Evolutionary conservation across 1,140 invertebrate species (phyloP).

Genomic region (Aradophagus sp.): DNA sequence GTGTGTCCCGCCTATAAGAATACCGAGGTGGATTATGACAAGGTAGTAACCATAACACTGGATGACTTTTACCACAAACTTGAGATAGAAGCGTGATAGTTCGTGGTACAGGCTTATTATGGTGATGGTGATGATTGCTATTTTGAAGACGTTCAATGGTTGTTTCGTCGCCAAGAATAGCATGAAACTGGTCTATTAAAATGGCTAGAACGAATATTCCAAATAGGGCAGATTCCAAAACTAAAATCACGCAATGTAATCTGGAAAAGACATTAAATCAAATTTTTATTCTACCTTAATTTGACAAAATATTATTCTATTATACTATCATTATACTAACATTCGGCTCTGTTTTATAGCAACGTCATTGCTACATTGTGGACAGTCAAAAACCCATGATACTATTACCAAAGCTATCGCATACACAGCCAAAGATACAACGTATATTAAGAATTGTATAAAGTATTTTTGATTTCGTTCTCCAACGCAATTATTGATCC

Average conservation of each 20-base stretch:
- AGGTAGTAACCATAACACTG: conserved; percentile 80
- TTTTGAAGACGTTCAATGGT: conserved; percentile 86
- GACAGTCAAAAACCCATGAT: conserved; percentile 85
- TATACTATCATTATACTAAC: too few species aligned
- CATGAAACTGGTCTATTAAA: conserved; percentile 90
- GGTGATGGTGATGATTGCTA: conserved; percentile 79
- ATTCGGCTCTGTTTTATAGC: conserved; percentile 83
- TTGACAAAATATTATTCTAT: too few species aligned
- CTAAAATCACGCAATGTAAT: conserved; percentile 88
- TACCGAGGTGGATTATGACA: conserved; percentile 76
- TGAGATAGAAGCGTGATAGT: conserved; percentile 83
- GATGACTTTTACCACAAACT: conserved; percentile 86
- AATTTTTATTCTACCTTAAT: too few species aligned
- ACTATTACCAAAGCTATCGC: conserved; percentile 89
- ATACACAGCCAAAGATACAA: conserved; percentile 83
- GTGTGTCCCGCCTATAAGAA: conserved; percentile 76
- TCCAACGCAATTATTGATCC: conserved; percentile 96
- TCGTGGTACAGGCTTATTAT: conserved; percentile 74
- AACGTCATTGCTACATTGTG: conserved; percentile 80
- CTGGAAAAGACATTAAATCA: conserved; percentile 75
- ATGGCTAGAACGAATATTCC: conserved; percentile 93
- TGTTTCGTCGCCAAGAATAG: conserved; percentile 88
- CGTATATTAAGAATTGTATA: conserved; percentile 92
- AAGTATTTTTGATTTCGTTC: conserved; percentile 96
- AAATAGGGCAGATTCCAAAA: conserved; percentile 89